These are phyloP conservation scores for Rhynchonycteris naso DNA, from an alignment of 2,797 vertebrate species.

Conservation along the genomic window DNA sequence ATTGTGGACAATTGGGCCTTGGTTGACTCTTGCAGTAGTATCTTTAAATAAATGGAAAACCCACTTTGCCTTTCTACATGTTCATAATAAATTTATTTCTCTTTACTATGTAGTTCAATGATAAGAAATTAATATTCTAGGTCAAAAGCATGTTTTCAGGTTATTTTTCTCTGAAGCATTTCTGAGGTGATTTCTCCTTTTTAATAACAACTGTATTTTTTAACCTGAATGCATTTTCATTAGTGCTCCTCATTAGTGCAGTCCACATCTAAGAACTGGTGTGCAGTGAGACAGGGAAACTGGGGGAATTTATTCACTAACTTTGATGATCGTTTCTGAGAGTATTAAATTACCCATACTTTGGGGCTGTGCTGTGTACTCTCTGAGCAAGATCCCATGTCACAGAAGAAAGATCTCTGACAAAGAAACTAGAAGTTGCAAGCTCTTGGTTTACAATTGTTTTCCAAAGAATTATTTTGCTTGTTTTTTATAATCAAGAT, in stretches of 20 bases:
- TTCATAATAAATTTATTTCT: slow-evolving; percentile 25
- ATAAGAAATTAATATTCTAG: slow-evolving; percentile 66
- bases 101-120: slow-evolving; percentile 7
- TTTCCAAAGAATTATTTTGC: not conserved
- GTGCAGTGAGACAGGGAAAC: not conserved
- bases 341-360: not conserved
- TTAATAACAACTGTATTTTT: slow-evolving; percentile 60
- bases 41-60: not conserved
- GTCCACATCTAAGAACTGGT: not conserved
- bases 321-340: slow-evolving; percentile 17
- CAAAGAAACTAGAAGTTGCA: not conserved
- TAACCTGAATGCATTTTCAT: slow-evolving; percentile 60
- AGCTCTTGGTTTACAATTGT: not conserved
- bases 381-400: not conserved
- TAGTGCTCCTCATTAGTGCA: slow-evolving; percentile 7
- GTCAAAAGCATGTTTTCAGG: slow-evolving; percentile 32
- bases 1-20: not conserved
- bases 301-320: not conserved
- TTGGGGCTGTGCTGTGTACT: not conserved
- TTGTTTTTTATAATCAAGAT: not conserved
- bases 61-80: not conserved
- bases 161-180: slow-evolving; percentile 60
- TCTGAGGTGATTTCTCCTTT: slow-evolving; percentile 61
- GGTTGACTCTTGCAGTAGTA: not conserved
- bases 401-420: not conserved